Evolutionary conservation across 2,888 invertebrate species (phyloP).

Genomic region (Lithophane socia): DNA sequence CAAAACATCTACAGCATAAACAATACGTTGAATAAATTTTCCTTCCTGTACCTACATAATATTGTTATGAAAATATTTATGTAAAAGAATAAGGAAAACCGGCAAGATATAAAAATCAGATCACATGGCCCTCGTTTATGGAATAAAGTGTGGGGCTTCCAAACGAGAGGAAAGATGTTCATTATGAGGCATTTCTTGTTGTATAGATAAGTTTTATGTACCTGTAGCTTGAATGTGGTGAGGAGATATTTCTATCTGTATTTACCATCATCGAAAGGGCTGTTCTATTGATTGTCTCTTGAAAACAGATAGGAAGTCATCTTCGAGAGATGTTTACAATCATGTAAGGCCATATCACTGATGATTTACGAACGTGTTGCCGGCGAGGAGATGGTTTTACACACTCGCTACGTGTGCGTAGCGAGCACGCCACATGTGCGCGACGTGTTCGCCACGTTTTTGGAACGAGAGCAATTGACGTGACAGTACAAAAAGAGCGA

Average conservation of each 20-base stretch:
- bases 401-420: no score
- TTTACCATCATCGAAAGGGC: not conserved
- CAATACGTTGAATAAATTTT: constrained; percentile 37
- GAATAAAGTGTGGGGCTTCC: constrained; percentile 40
- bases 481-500: no score
- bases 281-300: not conserved
- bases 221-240: constrained; percentile 39
- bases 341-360: no score
- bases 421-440: no score
- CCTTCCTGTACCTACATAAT: not conserved
- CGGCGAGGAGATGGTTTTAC: no score
- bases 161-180: constrained; percentile 39
- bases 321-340: not conserved
- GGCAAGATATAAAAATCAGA: constrained; percentile 52
- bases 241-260: not conserved
- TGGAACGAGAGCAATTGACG: no score
- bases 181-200: constrained; percentile 37
- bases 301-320: not conserved
- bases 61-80: constrained; percentile 53
- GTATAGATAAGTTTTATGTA: constrained; percentile 53
- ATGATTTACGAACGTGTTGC: no score
- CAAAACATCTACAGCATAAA: constrained; percentile 31
- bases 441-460: no score
- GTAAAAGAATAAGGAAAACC: constrained; percentile 54
- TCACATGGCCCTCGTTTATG: constrained; percentile 47